Evolutionary conservation across 2,797 vertebrate species (phyloP).

Genomic region (Pampus argenteus): DNA sequence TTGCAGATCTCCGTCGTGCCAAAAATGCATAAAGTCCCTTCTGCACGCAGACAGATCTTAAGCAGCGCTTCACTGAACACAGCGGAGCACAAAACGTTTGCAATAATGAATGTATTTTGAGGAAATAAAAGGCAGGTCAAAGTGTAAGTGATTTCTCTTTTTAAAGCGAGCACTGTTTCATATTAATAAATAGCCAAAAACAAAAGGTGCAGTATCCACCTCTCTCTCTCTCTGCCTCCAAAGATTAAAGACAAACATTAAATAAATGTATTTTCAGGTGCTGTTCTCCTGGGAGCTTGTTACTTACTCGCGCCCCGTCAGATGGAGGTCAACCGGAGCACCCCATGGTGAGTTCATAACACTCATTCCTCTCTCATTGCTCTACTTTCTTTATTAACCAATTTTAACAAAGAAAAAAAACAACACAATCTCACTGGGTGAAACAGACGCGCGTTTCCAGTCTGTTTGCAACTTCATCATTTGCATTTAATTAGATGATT

Average conservation of each 20-base stretch:
- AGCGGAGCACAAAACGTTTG: conserved; percentile 45
- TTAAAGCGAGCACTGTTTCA: too few relatives aligned
- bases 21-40: background rate
- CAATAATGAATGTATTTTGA: conserved; percentile 54
- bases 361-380: conserved; percentile 1
- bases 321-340: conserved; percentile 66
- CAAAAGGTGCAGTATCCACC: conserved; percentile 24
- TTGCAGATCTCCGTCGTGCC: background rate
- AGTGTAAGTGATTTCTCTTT: conserved; percentile 61
- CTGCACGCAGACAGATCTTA: background rate
- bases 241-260: conserved; percentile 68
- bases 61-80: conserved; percentile 22
- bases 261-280: conserved; percentile 52
- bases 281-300: conserved; percentile 74
- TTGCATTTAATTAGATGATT: conserved; percentile 59
- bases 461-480: conserved; percentile 10
- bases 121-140: conserved; percentile 52
- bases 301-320: conserved; percentile 56
- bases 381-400: conserved; percentile 4
- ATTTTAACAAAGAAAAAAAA: conserved; percentile 16
- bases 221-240: conserved; percentile 8
- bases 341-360: conserved; percentile 57
- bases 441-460: conserved; percentile 5
- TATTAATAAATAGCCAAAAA: conserved; percentile 53
- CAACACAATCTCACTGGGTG: conserved; percentile 10